phyloP scores from a whole-genome alignment of 2,888 invertebrate genomes.

The Lasioglossum villosulum region DNA sequence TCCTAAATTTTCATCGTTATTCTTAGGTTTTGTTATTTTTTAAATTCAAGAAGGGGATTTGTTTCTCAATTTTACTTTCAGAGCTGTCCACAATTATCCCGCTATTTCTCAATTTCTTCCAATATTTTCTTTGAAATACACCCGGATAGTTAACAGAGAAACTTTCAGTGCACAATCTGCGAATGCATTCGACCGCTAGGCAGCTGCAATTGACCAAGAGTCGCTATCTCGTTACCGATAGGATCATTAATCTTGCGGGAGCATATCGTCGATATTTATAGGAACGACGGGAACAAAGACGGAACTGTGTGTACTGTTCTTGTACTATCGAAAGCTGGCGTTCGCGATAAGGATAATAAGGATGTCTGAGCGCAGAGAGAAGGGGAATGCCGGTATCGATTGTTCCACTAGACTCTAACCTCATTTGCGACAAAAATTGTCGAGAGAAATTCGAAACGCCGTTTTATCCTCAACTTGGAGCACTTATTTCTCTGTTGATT shows the following conservation, averaged over 20 bases:
- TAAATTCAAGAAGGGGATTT: too few relatives aligned
- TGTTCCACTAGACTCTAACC: background rate
- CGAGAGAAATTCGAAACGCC: background rate
- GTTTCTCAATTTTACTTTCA: too few relatives aligned
- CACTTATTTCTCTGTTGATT: too few relatives aligned
- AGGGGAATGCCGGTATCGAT: conserved; percentile 1
- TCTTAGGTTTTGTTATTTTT: too few relatives aligned
- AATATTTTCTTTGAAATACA: too few relatives aligned
- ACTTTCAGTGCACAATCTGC: background rate
- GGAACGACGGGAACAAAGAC: conserved; percentile 4
- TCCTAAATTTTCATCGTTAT: too few relatives aligned
- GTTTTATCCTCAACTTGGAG: too few relatives aligned
- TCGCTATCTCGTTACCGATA: conserved; percentile 11
- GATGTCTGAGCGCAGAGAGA: background rate
- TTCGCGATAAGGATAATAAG: conserved; percentile 9
- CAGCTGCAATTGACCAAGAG: conserved; percentile 8
- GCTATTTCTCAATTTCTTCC: too few relatives aligned
- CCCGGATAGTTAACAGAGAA: background rate
- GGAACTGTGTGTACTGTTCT: background rate
- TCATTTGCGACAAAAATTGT: background rate
- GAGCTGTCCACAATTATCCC: too few relatives aligned
- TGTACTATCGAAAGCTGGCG: background rate
- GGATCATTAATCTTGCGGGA: conserved; percentile 16
- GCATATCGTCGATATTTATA: conserved; percentile 18
- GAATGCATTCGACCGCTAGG: background rate